Evolutionary conservation across 1,140 invertebrate species (phyloP).

Genomic region (Arion vulgaris): DNA sequence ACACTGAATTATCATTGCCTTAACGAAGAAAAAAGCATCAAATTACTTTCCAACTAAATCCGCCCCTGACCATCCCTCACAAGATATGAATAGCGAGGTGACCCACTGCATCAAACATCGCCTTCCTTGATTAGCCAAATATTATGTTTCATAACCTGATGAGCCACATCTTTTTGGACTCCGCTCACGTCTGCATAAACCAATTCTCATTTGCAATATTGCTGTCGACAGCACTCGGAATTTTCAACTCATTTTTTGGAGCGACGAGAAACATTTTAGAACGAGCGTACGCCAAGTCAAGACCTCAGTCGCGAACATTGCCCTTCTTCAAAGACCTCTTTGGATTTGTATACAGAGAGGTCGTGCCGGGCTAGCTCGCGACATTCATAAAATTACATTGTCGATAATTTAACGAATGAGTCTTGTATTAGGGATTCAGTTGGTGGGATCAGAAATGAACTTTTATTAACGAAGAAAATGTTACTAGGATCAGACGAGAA

Average conservation of each 20-base stretch:
- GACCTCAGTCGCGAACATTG: neutral
- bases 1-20: neutral
- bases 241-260: neutral
- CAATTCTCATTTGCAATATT: conserved; percentile 30
- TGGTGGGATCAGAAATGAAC: neutral
- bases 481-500: neutral
- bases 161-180: neutral
- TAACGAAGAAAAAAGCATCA: neutral
- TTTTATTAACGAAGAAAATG: neutral
- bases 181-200: conserved; percentile 14
- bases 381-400: conserved; percentile 27
- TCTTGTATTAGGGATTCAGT: conserved; percentile 10
- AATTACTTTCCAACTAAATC: neutral
- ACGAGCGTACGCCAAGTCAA: neutral
- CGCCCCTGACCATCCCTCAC: neutral
- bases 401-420: conserved; percentile 18
- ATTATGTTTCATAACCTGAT: conserved; percentile 26
- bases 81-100: neutral
- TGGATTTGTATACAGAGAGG: conserved; percentile 3
- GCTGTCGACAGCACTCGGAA: conserved; percentile 1
- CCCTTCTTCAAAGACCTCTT: neutral
- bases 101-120: neutral
- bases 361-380: conserved; percentile 7
- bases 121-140: conserved; percentile 21
- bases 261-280: neutral